Evolutionary conservation across 2,888 invertebrate species (phyloP), one percentile per base, ranked within the genome.

Genomic region (Julus scandinavius): DNA sequence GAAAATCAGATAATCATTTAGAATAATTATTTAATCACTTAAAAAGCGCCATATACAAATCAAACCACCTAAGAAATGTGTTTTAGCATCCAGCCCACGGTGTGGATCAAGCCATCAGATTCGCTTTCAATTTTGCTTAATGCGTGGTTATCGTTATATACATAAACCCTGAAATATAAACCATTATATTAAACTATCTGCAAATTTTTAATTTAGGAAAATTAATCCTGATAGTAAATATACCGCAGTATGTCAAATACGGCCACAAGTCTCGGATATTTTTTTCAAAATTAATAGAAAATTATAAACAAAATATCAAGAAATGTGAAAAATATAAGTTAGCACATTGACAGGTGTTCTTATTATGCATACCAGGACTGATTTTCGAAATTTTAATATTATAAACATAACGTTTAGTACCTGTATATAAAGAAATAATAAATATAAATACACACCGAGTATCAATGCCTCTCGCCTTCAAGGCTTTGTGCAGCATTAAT

Each of bases 401-500:
- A 7, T 7, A 45, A 45, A 7, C 45, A 45, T 45, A 7, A 5
- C 7, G 45, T 7, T 45, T 45, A 45, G 29, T 29, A 45, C 45
- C 7, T 7, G 45, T 15, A 7, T 5, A 63, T 6, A 63, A 40
- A 85, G 9, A 15, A 40, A 84, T 38, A 84, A 86, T 17, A 20
- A 17, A 54, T 15, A 54, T 17, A 49, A 54, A 49, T 38, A 50
- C 38, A 1, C 54, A 88, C 88, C 72, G n/a, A 29, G 88, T 88
- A 49, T 88, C 88, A 45, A 88, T 29, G 54, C 84, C 54, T 88
- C 88, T n/a, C 17, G 88, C 84, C 54, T 88, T 88, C 54, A 88
- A 38, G 49, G 88, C 88, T 17, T 41, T 80, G 50, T 88, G 54
- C 84, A 84, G 15, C 72, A 13, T 49, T n/a, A 88, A 20, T n/a